Evolutionary conservation across 92 coral and sea anemone genomes (phyloP).

Genomic region (Hydrozoanthus gracilis): DNA sequence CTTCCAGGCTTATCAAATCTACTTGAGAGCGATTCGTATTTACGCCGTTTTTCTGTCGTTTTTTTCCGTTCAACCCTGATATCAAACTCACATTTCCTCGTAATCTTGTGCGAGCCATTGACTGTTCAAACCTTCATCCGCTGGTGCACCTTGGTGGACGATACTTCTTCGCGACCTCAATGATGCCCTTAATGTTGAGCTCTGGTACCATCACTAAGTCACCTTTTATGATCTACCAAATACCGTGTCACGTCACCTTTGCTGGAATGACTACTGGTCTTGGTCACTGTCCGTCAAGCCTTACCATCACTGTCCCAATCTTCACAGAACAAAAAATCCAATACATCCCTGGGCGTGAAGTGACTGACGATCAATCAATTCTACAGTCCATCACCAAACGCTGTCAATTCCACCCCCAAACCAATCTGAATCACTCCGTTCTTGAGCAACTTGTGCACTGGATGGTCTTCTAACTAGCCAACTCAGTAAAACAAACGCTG

Average conservation of each 20-base stretch:
- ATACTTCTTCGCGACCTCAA: constrained; percentile 45
- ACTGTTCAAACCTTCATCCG: constrained; percentile 46
- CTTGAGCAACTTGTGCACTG: constrained; percentile 33
- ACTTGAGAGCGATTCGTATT: constrained; percentile 30
- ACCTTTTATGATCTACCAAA: constrained; percentile 51
- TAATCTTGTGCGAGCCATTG: constrained; percentile 38
- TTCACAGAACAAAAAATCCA: constrained; percentile 8
- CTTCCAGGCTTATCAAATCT: constrained; percentile 12
- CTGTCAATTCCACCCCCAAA: constrained; percentile 29
- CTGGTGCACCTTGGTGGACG: constrained; percentile 60
- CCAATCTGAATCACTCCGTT: constrained; percentile 17
- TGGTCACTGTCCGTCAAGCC: constrained; percentile 45
- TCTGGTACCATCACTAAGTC: constrained; percentile 31
- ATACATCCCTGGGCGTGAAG: constrained; percentile 49
- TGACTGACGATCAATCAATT: constrained; percentile 14
- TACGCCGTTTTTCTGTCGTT: constrained; percentile 3
- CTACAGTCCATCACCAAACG: background rate
- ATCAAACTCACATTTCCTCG: constrained; percentile 45
- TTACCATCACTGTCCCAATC: constrained; percentile 44
- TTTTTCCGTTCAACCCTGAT: constrained; percentile 52
- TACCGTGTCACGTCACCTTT: constrained; percentile 55
- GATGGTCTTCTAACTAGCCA: constrained; percentile 35
- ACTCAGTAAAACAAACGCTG: background rate
- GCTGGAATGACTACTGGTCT: constrained; percentile 42
- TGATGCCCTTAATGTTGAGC: constrained; percentile 9